These are phyloP conservation scores for Gobiocypris rarus DNA, from an alignment of 2,113 vertebrate genomes.

Conservation along the genomic window DNA sequence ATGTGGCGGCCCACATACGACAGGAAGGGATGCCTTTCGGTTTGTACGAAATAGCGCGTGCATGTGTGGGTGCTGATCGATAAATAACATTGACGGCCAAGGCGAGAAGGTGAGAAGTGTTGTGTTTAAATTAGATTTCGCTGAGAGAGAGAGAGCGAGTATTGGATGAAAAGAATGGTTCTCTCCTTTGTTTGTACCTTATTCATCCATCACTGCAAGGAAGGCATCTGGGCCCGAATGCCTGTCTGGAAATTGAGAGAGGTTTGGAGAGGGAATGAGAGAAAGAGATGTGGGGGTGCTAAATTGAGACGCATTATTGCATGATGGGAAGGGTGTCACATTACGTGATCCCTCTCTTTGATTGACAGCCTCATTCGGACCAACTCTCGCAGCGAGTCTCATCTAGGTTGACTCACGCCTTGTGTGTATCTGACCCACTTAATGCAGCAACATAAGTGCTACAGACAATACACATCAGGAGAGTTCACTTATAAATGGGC, in stretches of 20 bases:
- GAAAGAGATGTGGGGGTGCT: conserved; percentile 32
- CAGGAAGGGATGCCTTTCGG: neutral
- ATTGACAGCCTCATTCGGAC: conserved; percentile 46
- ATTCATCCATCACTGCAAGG: conserved; percentile 41
- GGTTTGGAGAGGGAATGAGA: conserved; percentile 6
- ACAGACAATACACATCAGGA: neutral
- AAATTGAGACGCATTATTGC: conserved; percentile 55
- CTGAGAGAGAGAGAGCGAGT: conserved; percentile 7
- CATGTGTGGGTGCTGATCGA: conserved; percentile 38
- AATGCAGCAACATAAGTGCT: conserved; percentile 10
- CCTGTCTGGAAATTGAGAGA: conserved; percentile 20
- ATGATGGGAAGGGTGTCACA: conserved; percentile 54
- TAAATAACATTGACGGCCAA: conserved; percentile 42
- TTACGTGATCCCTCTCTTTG: conserved; percentile 51
- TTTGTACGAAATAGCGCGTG: neutral
- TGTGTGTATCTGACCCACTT: conserved; percentile 25
- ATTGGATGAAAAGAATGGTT: conserved; percentile 40
- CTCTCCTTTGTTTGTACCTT: conserved; percentile 34
- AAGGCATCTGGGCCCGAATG: conserved; percentile 42
- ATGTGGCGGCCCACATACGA: conserved; percentile 9
- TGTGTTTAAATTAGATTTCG: conserved; percentile 47
- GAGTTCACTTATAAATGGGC: neutral
- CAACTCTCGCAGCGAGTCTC: conserved; percentile 26
- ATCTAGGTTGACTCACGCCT: conserved; percentile 15
- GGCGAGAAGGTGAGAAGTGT: conserved; percentile 12